Evolutionary conservation across 2,888 invertebrate species (phyloP).

Genomic region (Mimachlamys varia): DNA sequence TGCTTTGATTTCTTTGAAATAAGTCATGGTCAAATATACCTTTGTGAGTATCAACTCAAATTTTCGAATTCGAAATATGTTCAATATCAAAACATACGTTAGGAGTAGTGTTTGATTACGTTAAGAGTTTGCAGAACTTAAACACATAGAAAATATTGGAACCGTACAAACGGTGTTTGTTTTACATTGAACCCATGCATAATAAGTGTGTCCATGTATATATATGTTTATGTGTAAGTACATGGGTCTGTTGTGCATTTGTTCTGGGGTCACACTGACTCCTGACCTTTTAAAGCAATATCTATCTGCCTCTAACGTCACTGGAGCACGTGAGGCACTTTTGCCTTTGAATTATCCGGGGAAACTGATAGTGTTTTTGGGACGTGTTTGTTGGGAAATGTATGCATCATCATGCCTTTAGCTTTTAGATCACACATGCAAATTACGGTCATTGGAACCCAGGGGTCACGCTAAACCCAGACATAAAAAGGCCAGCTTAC

Average conservation of each 20-base stretch:
- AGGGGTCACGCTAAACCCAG: neutral
- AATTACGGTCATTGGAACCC: constrained; percentile 34
- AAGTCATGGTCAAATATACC: too few species aligned
- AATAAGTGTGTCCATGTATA: too few species aligned
- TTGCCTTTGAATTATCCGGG: constrained; percentile 9
- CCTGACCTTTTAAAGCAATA: constrained; percentile 8
- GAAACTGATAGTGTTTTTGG: constrained; percentile 17
- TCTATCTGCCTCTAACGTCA: neutral
- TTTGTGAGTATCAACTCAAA: too few species aligned
- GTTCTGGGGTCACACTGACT: neutral
- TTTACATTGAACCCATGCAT: neutral
- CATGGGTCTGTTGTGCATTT: neutral
- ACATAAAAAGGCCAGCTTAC: constrained; percentile 20
- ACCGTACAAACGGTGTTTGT: neutral
- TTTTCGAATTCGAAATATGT: too few species aligned
- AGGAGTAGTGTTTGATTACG: too few species aligned
- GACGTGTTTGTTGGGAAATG: constrained; percentile 2
- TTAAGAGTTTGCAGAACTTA: too few species aligned
- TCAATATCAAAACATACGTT: too few species aligned
- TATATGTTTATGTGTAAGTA: neutral
- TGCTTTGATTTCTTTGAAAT: too few species aligned
- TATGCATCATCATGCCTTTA: constrained; percentile 33
- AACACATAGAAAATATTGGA: too few species aligned
- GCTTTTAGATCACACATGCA: constrained; percentile 31
- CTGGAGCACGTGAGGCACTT: neutral